These are phyloP conservation scores for Bimastos eiseni DNA, from an alignment of 2,888 invertebrate genomes.

Conservation along the genomic window DNA sequence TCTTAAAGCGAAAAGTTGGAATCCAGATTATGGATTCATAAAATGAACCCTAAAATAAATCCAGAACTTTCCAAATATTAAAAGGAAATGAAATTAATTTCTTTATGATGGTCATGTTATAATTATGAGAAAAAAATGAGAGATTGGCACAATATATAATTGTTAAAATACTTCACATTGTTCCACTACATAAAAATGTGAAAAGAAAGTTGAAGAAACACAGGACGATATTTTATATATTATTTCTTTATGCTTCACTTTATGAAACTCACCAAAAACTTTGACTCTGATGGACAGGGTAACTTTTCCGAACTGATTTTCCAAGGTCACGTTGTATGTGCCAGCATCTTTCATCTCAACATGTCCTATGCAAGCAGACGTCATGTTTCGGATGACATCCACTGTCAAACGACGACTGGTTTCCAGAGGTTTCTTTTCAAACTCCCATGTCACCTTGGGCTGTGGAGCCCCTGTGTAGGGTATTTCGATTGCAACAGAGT, in stretches of 20 bases:
- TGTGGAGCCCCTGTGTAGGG: slow-evolving; percentile 47
- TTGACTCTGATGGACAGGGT: slow-evolving; percentile 41
- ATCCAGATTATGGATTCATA: not conserved
- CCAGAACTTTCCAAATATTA: not conserved
- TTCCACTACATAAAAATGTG: not conserved
- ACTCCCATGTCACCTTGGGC: slow-evolving; percentile 46
- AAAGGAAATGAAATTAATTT: not conserved
- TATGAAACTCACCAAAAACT: slow-evolving; percentile 41
- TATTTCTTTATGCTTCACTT: not conserved
- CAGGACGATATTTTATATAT: not conserved
- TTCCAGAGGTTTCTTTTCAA: slow-evolving; percentile 40
- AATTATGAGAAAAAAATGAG: not conserved
- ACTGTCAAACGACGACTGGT: slow-evolving; percentile 38
- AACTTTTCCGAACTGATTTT: slow-evolving; percentile 46
- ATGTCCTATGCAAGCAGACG: slow-evolving; percentile 67
- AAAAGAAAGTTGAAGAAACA: not conserved
- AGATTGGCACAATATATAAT: not conserved
- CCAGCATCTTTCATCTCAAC: slow-evolving; percentile 65
- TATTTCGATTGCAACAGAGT: slow-evolving; percentile 57
- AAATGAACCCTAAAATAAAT: not conserved
- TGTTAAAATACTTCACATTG: not conserved
- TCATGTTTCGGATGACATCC: slow-evolving; percentile 45
- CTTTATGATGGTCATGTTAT: not conserved
- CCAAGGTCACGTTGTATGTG: slow-evolving; percentile 44
- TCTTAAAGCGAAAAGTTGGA: not conserved